A percentile compares a stretch with the other conserved stretches of the same genome.
These are phyloP conservation scores for Puntigrus tetrazona DNA, from an alignment of 2,113 vertebrate species.

Conservation along the genomic window DNA sequence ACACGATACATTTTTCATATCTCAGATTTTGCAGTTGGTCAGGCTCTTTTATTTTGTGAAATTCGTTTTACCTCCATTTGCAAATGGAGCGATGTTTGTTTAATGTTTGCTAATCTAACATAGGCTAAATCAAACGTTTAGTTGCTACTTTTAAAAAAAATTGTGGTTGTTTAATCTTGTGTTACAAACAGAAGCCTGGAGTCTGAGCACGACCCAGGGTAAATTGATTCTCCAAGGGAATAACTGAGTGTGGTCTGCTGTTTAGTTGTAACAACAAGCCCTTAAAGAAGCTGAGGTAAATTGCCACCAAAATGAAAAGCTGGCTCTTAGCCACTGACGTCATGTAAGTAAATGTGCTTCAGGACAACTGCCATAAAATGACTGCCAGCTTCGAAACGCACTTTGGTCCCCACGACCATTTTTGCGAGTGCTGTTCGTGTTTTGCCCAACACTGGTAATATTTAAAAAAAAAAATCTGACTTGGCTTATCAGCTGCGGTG, in stretches of 20 bases:
- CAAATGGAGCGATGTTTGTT: background rate
- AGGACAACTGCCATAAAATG: conserved; percentile 84
- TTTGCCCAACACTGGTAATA: conserved; percentile 35
- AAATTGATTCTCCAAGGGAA: conserved; percentile 86
- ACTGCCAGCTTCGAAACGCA: conserved; percentile 81
- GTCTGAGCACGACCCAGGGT: conserved; percentile 80
- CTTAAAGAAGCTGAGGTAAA: conserved; percentile 84
- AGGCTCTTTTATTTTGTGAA: background rate
- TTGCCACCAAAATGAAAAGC: conserved; percentile 86
- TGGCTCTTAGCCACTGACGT: conserved; percentile 92
- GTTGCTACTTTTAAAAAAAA: background rate
- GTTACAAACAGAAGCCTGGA: conserved; percentile 41
- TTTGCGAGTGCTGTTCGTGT: conserved; percentile 60
- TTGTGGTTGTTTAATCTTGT: background rate
- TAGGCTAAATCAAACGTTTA: background rate
- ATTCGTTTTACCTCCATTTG: background rate
- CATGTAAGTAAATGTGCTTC: conserved; percentile 90
- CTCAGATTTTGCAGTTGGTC: background rate
- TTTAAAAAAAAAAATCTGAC: background rate
- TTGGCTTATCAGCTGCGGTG: background rate
- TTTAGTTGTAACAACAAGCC: conserved; percentile 80
- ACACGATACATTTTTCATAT: background rate
- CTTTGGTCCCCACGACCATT: conserved; percentile 86
- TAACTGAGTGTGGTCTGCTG: conserved; percentile 84
- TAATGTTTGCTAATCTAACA: background rate